Conservation (phyloP, 2,113 vertebrate species). For the Ornithorhynchus anatinus region DNA sequence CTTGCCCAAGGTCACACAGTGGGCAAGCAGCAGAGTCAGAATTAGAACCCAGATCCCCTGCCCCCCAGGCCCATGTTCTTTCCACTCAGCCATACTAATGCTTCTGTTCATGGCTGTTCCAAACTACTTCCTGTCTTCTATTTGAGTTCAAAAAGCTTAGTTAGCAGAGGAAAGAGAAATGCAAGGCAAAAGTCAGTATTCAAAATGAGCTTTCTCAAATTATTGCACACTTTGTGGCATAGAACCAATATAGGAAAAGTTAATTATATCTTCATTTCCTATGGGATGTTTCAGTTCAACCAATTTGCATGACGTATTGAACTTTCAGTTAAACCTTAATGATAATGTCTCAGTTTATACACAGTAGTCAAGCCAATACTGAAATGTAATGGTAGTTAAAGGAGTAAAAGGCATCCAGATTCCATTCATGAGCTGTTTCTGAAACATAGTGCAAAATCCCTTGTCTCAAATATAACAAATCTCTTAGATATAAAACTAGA, state of each 20-base stretch:
- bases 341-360: constrained; percentile 14
- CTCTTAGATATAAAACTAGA: accelerated
- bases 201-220: neutral
- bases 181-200: neutral
- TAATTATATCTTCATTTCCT: constrained; percentile 42
- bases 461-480: neutral
- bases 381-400: neutral
- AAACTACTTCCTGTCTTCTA: too few relatives aligned
- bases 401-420: neutral
- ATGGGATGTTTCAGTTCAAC: constrained; percentile 18
- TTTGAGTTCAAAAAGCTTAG: too few relatives aligned
- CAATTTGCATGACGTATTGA: constrained; percentile 23
- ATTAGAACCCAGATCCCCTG: too few relatives aligned
- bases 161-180: neutral
- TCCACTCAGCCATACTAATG: too few relatives aligned
- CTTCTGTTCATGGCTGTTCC: too few relatives aligned
- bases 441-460: neutral
- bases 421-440: neutral
- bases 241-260: constrained; percentile 7
- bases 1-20: too few relatives aligned
- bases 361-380: neutral
- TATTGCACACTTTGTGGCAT: constrained; percentile 16
- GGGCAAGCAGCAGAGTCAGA: too few relatives aligned
- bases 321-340: constrained; percentile 41
- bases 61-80: too few relatives aligned